Evolutionary conservation across 2,113 vertebrate species (phyloP), one percentile per base, ranked within the genome.

Genomic region (Coptodon rendalli): DNA sequence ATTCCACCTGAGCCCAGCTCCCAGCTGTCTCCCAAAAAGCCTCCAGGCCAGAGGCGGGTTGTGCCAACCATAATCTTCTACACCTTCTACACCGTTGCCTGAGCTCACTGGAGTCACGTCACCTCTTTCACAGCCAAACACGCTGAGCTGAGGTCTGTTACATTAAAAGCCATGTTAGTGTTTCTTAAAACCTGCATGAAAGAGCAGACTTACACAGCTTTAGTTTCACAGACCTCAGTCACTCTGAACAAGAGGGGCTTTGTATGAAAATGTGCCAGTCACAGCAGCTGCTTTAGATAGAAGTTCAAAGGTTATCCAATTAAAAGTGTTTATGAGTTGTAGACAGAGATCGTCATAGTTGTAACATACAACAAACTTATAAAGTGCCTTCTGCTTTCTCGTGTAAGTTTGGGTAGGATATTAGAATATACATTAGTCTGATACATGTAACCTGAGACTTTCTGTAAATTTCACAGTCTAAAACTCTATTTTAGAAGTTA

Each of bases 1-100:
- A 94, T 93, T 93, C 89, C 87, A 93, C 90, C 91, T 93, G 90
- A 95, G 86, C 85, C 53, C 10, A 82, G 89, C 88, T 91, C 88
- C 89, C 87, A 89, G 86, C 90, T 82, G 81, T 88, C 88, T 94
- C 93, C 81, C 54, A 89, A 38, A 93, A 89, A 31, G 86, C 90
- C 92, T 90, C 81, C 53, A 40, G 93, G 92, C 90, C 87, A 88
- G 54, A 92, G 85, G 82, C 85, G 63, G 85, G 82, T 45, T 84
- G 87, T 89, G 91, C 93, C 90, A 94, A 89, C 91, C 73, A 43
- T 85, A 87, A 92, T 91, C 80, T 50, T 71, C 59, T 82, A 85
- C 83, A 22, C 80, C 84, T 82, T 86, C 54, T 9, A 9, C 71
- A 45, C 63, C 16, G 22, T 84, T 56, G 52, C 29, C 81, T 73